Evolutionary conservation across 2,113 vertebrate genomes (phyloP), one percentile per base, ranked within the genome.

Genomic region (Campylomormyrus numenius): DNA sequence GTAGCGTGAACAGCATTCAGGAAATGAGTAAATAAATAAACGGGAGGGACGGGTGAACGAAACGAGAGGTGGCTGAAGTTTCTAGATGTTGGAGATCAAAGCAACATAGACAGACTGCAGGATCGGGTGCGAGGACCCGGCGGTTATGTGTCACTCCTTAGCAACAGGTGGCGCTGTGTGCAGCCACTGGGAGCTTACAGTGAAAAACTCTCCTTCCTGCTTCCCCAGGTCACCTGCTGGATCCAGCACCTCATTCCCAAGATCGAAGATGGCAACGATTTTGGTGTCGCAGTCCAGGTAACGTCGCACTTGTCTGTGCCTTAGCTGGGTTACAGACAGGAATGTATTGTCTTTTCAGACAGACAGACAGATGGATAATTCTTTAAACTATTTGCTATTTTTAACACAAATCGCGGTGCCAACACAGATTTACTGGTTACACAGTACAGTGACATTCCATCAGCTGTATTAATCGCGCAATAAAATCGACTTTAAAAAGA

Each of bases 201-300:
- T 50, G 52, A 39, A 19, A 39, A 1, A 19, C 46, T n/a, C 11
- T 53, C 11, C 15, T 31, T 87, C 70, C 31, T 66, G n/a, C 10
- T 1, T 85, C 89, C 9, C 5, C 85, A 98, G 97, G 94, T 97
- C 11, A 95, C 96, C 62, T 96, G 95, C 85, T 98, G 97, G 97
- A 97, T 98, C 92, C 96, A 97, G 90, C 95, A 97, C 90, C 94
- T 97, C 35, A 97, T 98, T 91, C 97, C 97, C 4, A 97, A 96
- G 93, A 98, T 98, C 90, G 97, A 98, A 88, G 97, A 98, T 53
- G 97, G 97, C 50, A 98, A 98, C 90, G 97, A 98, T 94, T 98
- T 98, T 86, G 97, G 97, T 31, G 97, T 98, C 0, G 97, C 97
- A 19, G 95, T 98, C 87, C 97, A 98, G 96, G 97, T 97, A 92